Evolutionary conservation across 2,888 invertebrate genomes (phyloP), one percentile per base, ranked within the genome.

Genomic region (Clusia tigrina): DNA sequence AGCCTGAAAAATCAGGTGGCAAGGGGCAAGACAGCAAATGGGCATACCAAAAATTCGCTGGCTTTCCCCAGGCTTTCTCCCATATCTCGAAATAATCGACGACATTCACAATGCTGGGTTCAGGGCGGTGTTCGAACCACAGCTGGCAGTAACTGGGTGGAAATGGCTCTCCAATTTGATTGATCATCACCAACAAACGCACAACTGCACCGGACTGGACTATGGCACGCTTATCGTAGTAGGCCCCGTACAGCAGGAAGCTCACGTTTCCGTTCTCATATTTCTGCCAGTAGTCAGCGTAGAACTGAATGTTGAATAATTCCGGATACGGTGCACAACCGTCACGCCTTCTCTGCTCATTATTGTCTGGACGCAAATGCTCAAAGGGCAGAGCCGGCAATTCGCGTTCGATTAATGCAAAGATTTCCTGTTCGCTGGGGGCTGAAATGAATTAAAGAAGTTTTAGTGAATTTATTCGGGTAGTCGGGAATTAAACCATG

Each of bases 241-340:
- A 96, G 0, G 95, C 95, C 3, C 94, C 94, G 81, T 90, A 95
- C 38, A 96, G 84, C 78, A 93, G 92, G 78, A 94, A 94, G 1
- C 92, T 92, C 10, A 93, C 92, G 73, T 94, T 91, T 15, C 87
- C 86, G 10, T 91, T 89, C 67, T 87, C 87, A 73, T 94, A 81
- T 55, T 90, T 91, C 85, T 96, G 96, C 95, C 95, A 96, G 83
- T 95, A 95, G 58, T 94, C 88, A 82, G 96, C 96, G 85, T 94
- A 94, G 84, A 96, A 32, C 32, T 42, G 12, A 9, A 42, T 9
- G 3, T 42, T 3, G 3, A 42, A n/a, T 42, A 17, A 17, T 3
- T 6, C n/a, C 15, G 42, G 12, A n/a, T 85, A 74, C 94, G 93
- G 83, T 90, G 92, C 67, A 95, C 88, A 61, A 89, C 90, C 0